Evolutionary conservation across 2,113 vertebrate species (phyloP).

Genomic region (Amazona vittata): DNA sequence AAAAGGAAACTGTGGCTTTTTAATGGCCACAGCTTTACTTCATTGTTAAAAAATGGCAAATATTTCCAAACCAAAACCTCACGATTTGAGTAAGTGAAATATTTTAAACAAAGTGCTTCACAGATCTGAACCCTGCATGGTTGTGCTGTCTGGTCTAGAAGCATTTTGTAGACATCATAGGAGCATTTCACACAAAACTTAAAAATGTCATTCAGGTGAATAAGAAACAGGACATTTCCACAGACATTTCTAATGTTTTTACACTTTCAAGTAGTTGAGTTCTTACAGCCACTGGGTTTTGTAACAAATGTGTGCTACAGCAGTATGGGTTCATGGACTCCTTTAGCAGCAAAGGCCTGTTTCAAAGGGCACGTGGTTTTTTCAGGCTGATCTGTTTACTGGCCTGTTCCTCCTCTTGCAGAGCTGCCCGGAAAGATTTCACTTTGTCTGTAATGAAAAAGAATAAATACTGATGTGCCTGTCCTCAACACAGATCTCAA

Average conservation of each 20-base stretch:
- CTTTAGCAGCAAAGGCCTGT: slow-evolving; percentile 65
- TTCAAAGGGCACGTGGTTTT: slow-evolving; percentile 91
- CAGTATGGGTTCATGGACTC: slow-evolving; percentile 62
- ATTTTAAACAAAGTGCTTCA: slow-evolving; percentile 77
- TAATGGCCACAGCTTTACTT: slow-evolving; percentile 75
- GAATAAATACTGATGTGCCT: not conserved
- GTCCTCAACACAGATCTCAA: not conserved
- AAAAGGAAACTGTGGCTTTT: slow-evolving; percentile 71
- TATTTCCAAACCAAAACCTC: slow-evolving; percentile 73
- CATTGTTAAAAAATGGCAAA: slow-evolving; percentile 74
- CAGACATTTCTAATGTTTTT: slow-evolving; percentile 75
- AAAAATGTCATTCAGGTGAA: slow-evolving; percentile 75
- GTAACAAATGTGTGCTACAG: slow-evolving; percentile 73
- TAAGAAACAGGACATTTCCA: slow-evolving; percentile 78
- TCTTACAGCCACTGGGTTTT: slow-evolving; percentile 68
- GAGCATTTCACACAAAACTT: slow-evolving; percentile 79
- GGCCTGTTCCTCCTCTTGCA: slow-evolving; percentile 96
- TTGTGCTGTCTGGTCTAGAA: slow-evolving; percentile 77
- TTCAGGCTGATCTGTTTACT: slow-evolving; percentile 98
- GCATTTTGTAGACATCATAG: slow-evolving; percentile 78
- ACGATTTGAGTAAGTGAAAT: slow-evolving; percentile 70
- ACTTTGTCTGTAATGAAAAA: slow-evolving; percentile 87
- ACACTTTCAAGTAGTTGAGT: slow-evolving; percentile 76
- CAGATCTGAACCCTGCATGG: slow-evolving; percentile 71
- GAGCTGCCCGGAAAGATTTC: slow-evolving; percentile 92